These are phyloP conservation scores for Eudemis profundana DNA, from an alignment of 2,888 invertebrate genomes.

Conservation along the genomic window DNA sequence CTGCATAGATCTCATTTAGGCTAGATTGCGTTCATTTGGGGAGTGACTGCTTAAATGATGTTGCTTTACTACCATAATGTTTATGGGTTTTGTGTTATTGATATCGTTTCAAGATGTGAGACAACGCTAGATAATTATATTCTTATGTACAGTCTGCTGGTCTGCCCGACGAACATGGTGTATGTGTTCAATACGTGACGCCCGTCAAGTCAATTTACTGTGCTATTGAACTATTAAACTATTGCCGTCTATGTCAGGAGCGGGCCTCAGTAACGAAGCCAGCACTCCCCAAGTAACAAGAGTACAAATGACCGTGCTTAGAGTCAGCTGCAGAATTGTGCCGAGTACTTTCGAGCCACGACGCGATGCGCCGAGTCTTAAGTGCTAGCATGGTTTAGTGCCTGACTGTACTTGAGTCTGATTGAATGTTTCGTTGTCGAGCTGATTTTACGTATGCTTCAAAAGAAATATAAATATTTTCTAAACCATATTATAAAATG, in stretches of 20 bases:
- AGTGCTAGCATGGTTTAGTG: slow-evolving; percentile 33
- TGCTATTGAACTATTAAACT: slow-evolving; percentile 33
- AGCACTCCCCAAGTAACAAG: slow-evolving; percentile 37
- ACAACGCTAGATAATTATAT: slow-evolving; percentile 36
- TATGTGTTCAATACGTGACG: slow-evolving; percentile 38
- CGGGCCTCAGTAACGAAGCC: slow-evolving; percentile 8
- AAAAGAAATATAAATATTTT: slow-evolving; percentile 41
- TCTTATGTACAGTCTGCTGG: slow-evolving; percentile 8
- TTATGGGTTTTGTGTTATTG: slow-evolving; percentile 8
- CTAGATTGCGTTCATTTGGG: slow-evolving; percentile 33
- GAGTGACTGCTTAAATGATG: slow-evolving; percentile 35
- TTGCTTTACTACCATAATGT: slow-evolving; percentile 13
- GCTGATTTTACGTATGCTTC: slow-evolving; percentile 23
- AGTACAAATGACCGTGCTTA: slow-evolving; percentile 23
- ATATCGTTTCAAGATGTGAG: slow-evolving; percentile 19
- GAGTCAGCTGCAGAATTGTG: slow-evolving; percentile 14
- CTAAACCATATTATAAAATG: slow-evolving; percentile 29
- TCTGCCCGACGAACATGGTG: slow-evolving; percentile 12
- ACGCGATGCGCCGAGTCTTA: slow-evolving; percentile 27
- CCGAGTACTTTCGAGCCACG: slow-evolving; percentile 21
- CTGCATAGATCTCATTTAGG: slow-evolving; percentile 21
- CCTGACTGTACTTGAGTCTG: slow-evolving; percentile 31
- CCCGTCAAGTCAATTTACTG: slow-evolving; percentile 38
- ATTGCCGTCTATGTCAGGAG: background rate
- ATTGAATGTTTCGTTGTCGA: slow-evolving; percentile 26